Percentiles rank a stretch among this genome's conserved stretches.
Conservation (phyloP, 2,888 invertebrate genomes). For the Drosophila neonasuta region DNA sequence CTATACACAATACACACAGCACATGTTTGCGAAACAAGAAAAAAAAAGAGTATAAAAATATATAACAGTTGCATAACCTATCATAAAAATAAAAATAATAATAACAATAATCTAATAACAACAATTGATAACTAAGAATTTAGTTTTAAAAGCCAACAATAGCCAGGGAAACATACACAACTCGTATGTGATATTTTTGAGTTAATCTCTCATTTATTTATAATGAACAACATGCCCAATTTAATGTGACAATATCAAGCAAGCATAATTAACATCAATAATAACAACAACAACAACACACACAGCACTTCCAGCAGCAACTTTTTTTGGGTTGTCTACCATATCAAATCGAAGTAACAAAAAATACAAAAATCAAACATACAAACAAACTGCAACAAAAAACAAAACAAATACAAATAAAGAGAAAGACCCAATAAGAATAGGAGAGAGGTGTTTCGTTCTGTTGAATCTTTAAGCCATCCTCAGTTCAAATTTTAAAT, state of each 20-base stretch:
- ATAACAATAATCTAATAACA: constrained; percentile 45
- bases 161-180: constrained; percentile 82
- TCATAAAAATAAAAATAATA: constrained; percentile 42
- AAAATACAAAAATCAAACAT: constrained; percentile 5
- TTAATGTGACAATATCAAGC: constrained; percentile 59
- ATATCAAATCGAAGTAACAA: constrained; percentile 58
- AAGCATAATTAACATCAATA: constrained; percentile 31
- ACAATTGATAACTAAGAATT: constrained; percentile 67
- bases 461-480: constrained; percentile 69
- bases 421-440: constrained; percentile 25
- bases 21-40: constrained; percentile 55
- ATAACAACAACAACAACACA: constrained; percentile 60
- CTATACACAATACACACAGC: constrained; percentile 45
- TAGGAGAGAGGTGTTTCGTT: constrained; percentile 40
- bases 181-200: constrained; percentile 82
- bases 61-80: constrained; percentile 63
- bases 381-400: constrained; percentile 22
- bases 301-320: constrained; percentile 74
- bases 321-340: constrained; percentile 74
- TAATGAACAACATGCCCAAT: constrained; percentile 58
- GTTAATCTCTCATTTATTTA: constrained; percentile 71
- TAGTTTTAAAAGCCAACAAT: constrained; percentile 81
- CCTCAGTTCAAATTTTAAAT: constrained; percentile 72
- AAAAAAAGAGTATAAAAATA: constrained; percentile 58
- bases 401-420: constrained; percentile 16